Base-by-base conservation (phyloP, 2,888 invertebrate species). In the Lepidocyrtinus sp. region DNA sequence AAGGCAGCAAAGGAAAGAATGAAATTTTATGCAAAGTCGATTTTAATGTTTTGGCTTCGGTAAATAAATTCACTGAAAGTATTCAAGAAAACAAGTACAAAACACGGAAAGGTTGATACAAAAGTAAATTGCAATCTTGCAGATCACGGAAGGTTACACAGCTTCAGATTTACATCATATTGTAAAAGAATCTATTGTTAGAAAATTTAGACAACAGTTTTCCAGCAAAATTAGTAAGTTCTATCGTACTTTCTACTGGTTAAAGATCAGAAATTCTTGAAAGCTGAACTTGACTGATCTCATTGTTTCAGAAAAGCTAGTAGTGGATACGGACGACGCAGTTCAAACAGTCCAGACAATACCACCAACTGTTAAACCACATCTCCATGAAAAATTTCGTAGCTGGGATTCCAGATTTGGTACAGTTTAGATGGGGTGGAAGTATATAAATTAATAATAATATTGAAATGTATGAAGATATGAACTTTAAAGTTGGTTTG, bases 141-240 rank as follows among this genome's bases (percentile, higher is more conserved):
- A 91, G 91, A 88, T 88, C 84, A 95, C 95, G 0, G 92, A 93
- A 15, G 93, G 93, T 1, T 97, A 95, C 88, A 96, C 97, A 0
- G 96, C 96, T 0, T 95, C 96, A 12, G 98, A 98, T 88, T 92
- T 98, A 67, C 93, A 94, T 87, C 89, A 94, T 83, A 92, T 95
- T 27, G 96, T 96, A 88, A 97, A 97, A 89, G 96, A 97, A 90
- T 94, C 95, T 0, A 92, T 94, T 75, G 96, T 98, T 25, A 50
- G 74, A 15, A 85, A 86, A 27, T 86, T 84, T 67, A 65, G 86
- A 9, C 25, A 84, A 71, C 74, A 82, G 25, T 81, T 76, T 74
- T 46, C 64, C 1, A 62, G 69, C 15, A 84, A 83, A 77, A 84
- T 81, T 46, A 82, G 86, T 86, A 83, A 82, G 82, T 27, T 15